Base-by-base conservation (phyloP, 2,113 vertebrate genomes). In the Heteronetta atricapilla region DNA sequence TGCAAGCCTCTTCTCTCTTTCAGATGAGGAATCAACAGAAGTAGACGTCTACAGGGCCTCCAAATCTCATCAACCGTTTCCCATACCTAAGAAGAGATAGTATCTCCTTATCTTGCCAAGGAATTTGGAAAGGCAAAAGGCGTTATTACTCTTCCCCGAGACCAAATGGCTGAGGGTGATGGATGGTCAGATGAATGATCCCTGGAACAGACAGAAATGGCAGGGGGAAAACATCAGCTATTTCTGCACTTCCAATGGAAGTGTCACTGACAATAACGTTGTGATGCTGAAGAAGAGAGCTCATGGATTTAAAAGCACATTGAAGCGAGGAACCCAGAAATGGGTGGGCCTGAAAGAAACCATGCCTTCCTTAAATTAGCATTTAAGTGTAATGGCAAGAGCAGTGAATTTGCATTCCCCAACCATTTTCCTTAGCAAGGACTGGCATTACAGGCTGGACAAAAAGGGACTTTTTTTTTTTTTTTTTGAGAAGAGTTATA, bases 61-160 rank as follows among this genome's bases (percentile, higher is more conserved):
- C 63, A 75, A 25, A 69, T 82, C 70, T 78, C 31, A 82, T 72
- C 66, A 86, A 33, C 9, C n/a, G 8, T 67, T 93, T 85, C 44
- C n/a, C 58, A 38, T 66, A 36, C 59, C 62, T 83, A 69, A 80
- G 44, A 48, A 85, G n/a, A 94, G 92, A 89, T 84, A 82, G 6
- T 69, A 89, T 87, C 94, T 82, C 82, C 82, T 90, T 93, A 93
- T 88, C 83, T 92, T 69, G 59, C 68, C 53, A 86, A 60, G 62
- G 86, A 76, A 92, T 94, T 90, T 89, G 83, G 69, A 84, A 87
- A 90, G 73, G 70, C 94, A 95, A 95, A 96, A 94, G 95, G 92
- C 78, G 74, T 79, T 82, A 55, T 40, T 88, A 7, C 40, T 79
- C n/a, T 84, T 58, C 67, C 60, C 28, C 26, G 50, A 63, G 69